A percentile compares a stretch with the other conserved stretches of the same genome.
phyloP scores from a whole-genome alignment of 2,113 vertebrate genomes.

The Rhinolophus ferrumequinum region DNA sequence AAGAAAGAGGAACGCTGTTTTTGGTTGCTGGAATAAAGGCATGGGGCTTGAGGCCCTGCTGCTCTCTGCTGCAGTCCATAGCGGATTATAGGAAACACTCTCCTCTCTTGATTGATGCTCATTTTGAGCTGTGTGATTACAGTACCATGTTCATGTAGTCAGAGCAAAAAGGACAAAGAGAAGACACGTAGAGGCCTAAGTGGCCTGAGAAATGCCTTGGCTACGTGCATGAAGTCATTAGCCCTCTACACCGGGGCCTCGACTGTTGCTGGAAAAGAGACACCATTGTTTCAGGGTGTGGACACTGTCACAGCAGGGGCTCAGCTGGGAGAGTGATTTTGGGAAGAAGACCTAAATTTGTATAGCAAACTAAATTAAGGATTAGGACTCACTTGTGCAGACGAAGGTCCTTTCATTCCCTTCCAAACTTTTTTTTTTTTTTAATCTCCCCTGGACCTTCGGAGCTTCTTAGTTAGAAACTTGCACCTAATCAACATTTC shows the following conservation, averaged over 20 bases:
- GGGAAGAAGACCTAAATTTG: neutral
- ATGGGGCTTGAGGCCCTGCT: neutral
- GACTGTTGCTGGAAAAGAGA: neutral
- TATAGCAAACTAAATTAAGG: neutral
- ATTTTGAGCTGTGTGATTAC: neutral
- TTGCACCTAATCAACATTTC: neutral
- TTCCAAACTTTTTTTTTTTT: neutral
- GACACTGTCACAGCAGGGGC: neutral
- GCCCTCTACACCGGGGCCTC: neutral
- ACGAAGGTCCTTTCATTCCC: neutral
- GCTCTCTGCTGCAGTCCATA: neutral
- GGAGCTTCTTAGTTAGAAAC: constrained; percentile 12
- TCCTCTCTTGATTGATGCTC: neutral
- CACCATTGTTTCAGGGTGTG: neutral
- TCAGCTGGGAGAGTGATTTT: neutral
- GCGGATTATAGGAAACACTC: neutral
- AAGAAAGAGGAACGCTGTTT: neutral
- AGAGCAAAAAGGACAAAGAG: neutral
- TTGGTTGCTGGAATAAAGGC: neutral
- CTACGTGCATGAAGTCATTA: neutral
- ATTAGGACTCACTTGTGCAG: neutral
- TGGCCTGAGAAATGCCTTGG: neutral
- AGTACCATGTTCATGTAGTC: neutral
- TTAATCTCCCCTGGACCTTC: neutral
- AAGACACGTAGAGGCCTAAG: neutral